Evolutionary conservation across 2,113 vertebrate genomes (phyloP).

Genomic region (Anhinga anhinga): DNA sequence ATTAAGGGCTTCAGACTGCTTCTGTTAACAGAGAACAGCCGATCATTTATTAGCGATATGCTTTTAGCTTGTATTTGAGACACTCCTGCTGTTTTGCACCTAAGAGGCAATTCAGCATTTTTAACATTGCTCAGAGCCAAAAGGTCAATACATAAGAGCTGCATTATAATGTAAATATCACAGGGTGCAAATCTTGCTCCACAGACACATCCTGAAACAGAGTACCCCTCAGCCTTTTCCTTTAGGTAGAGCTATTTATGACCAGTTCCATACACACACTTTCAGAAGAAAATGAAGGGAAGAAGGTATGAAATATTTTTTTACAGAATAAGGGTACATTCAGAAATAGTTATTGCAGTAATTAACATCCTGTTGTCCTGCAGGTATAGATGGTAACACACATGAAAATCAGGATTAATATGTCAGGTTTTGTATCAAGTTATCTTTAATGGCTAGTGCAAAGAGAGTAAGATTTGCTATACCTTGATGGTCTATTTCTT

Average conservation of each 20-base stretch:
- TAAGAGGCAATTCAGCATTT: not conserved
- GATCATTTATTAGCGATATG: not conserved
- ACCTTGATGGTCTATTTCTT: not conserved
- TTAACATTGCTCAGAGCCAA: not conserved
- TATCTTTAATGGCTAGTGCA: not conserved
- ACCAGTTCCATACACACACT: not conserved
- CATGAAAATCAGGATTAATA: not conserved
- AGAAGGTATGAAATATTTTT: not conserved
- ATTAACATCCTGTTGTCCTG: not conserved
- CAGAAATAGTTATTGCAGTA: not conserved
- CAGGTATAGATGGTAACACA: not conserved
- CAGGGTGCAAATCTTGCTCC: not conserved
- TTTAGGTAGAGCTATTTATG: not conserved
- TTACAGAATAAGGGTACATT: not conserved
- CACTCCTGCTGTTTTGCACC: not conserved
- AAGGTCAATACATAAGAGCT: not conserved
- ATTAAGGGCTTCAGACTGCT: not conserved
- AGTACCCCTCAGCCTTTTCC: not conserved
- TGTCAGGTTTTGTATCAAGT: not conserved
- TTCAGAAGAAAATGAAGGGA: not conserved
- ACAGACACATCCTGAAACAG: not conserved
- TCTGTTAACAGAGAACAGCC: not conserved
- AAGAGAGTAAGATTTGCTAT: not conserved
- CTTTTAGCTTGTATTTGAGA: not conserved
- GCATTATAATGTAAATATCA: not conserved